A percentile compares a stretch with the other conserved stretches of the same genome.
These are phyloP conservation scores for Nemoura dubitans DNA, from an alignment of 2,888 invertebrate genomes.

Conservation along the genomic window DNA sequence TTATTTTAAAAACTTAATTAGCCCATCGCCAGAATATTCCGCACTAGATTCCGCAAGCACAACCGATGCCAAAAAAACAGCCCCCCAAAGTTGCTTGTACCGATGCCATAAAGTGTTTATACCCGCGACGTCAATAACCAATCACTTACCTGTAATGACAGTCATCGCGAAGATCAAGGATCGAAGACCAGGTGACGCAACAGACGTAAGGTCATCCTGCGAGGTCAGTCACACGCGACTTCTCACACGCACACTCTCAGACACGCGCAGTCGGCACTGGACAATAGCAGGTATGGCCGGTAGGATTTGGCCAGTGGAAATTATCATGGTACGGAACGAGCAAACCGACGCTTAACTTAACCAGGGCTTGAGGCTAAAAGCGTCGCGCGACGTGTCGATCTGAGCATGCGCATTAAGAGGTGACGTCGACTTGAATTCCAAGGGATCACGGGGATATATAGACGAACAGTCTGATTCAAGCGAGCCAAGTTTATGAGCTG, in stretches of 20 bases:
- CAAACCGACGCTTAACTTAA: neutral
- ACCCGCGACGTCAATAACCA: neutral
- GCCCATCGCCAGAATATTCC: neutral
- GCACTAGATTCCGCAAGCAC: neutral
- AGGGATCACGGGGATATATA: neutral
- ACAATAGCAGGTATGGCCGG: conserved; percentile 12
- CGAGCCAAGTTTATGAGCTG: neutral
- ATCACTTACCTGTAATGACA: conserved; percentile 27
- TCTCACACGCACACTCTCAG: neutral
- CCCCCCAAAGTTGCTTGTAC: neutral
- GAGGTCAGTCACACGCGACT: conserved; percentile 19
- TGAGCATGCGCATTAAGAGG: conserved; percentile 14
- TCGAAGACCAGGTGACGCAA: neutral
- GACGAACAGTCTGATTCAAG: neutral
- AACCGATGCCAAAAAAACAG: neutral
- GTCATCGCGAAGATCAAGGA: conserved; percentile 1
- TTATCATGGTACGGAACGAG: neutral
- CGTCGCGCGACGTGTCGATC: conserved; percentile 28
- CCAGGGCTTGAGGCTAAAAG: conserved; percentile 42
- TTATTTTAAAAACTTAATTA: too few species aligned
- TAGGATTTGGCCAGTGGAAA: neutral
- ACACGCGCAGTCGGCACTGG: conserved; percentile 16
- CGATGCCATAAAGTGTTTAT: neutral
- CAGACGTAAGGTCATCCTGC: neutral
- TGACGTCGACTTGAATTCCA: conserved; percentile 30